These are phyloP conservation scores for Lasioglossum leucozonium DNA, from an alignment of 2,888 invertebrate genomes.

Conservation along the genomic window DNA sequence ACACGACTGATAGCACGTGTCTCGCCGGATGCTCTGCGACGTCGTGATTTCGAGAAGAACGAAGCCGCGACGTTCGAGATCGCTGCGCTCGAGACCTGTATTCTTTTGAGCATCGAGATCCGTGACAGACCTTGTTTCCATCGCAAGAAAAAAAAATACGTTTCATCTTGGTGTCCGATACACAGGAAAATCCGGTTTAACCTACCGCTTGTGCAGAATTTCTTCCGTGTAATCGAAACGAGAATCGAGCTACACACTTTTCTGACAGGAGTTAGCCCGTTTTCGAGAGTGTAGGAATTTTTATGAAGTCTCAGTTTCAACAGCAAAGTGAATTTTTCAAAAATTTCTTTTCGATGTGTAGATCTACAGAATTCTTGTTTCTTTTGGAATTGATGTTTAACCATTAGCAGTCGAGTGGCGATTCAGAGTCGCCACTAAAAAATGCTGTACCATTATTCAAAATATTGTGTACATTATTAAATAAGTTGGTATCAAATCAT, in stretches of 20 bases:
- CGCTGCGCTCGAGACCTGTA: background rate
- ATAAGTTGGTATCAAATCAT: too few species aligned
- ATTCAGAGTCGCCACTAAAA: too few species aligned
- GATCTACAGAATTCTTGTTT: too few species aligned
- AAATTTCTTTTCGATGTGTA: too few species aligned
- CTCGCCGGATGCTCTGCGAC: constrained; percentile 39
- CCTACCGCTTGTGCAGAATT: background rate
- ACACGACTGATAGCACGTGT: constrained; percentile 37
- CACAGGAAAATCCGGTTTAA: background rate
- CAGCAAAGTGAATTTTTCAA: background rate
- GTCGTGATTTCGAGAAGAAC: constrained; percentile 46
- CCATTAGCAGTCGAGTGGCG: too few species aligned
- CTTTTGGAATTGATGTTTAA: too few species aligned
- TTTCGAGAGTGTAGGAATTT: background rate
- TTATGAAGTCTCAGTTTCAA: background rate
- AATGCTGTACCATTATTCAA: too few species aligned
- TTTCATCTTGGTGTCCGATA: too few species aligned
- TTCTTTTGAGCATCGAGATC: background rate
- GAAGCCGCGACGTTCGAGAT: background rate
- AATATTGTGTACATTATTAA: too few species aligned
- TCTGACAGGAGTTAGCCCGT: background rate
- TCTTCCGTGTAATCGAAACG: background rate
- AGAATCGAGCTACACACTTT: background rate
- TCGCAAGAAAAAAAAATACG: background rate
- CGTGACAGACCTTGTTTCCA: background rate